These are phyloP conservation scores for Apodemus agrarius DNA, from an alignment of 2,797 vertebrate genomes.

Conservation along the genomic window DNA sequence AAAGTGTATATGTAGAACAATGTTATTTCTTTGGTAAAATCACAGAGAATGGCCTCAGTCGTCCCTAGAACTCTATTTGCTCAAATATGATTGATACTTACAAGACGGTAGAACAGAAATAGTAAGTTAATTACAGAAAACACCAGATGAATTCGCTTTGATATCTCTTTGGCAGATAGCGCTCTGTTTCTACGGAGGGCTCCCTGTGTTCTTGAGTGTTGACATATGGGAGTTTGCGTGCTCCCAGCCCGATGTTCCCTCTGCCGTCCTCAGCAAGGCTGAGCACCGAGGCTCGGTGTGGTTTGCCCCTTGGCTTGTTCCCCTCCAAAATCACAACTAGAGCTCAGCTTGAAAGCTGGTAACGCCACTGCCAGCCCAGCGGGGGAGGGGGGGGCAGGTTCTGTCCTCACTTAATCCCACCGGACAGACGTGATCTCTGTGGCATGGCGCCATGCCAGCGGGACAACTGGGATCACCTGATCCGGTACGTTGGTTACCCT, in stretches of 20 bases:
- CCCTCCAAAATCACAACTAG: conserved; percentile 67
- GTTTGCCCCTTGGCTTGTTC: conserved; percentile 20
- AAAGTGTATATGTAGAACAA: conserved; percentile 25
- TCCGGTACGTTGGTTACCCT: conserved; percentile 47
- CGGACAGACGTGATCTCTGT: conserved; percentile 73
- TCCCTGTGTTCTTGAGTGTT: conserved; percentile 58
- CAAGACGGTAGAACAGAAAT: conserved; percentile 54
- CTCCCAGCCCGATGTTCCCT: no score
- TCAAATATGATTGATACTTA: conserved; percentile 45
- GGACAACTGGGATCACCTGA: conserved; percentile 80
- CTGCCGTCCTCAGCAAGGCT: not conserved
- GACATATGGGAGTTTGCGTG: conserved; percentile 3
- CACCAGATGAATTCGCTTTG: conserved; percentile 73
- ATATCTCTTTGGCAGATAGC: conserved; percentile 66
- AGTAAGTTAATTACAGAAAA: conserved; percentile 73
- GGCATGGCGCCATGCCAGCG: conserved; percentile 58
- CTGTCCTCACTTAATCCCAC: conserved; percentile 82
- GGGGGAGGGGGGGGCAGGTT: conserved; percentile 78
- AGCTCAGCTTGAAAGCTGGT: conserved; percentile 71
- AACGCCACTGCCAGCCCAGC: conserved; percentile 70
- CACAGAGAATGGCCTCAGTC: conserved; percentile 17
- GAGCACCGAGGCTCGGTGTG: conserved; percentile 12
- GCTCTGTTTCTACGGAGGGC: conserved; percentile 31
- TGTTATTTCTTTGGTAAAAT: conserved; percentile 57
- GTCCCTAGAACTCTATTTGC: conserved; percentile 64